Evolutionary conservation across 2,113 vertebrate genomes (phyloP).

Genomic region (Balaeniceps rex): DNA sequence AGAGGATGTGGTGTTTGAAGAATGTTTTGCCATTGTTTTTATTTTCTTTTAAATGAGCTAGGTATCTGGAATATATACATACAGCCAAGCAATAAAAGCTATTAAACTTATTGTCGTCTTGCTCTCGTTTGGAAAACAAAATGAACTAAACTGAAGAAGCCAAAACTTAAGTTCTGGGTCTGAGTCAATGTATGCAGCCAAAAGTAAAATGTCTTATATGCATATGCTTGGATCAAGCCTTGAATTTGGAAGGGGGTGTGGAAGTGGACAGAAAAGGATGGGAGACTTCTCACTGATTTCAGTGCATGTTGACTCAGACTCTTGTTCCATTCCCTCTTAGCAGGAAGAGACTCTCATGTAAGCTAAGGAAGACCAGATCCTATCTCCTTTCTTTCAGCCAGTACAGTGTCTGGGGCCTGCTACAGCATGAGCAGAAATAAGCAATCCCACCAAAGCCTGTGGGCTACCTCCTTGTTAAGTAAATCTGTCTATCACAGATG

Average conservation of each 20-base stretch:
- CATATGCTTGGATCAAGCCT: background rate
- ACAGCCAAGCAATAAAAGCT: background rate
- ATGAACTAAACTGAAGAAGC: background rate
- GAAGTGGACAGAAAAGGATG: background rate
- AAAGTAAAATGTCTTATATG: background rate
- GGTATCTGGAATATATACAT: background rate
- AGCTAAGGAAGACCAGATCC: background rate
- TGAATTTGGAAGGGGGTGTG: background rate
- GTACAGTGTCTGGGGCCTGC: background rate
- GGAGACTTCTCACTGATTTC: background rate
- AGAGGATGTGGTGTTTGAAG: background rate
- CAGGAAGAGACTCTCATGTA: background rate
- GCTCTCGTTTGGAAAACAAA: background rate
- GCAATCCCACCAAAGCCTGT: background rate
- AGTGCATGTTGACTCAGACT: background rate
- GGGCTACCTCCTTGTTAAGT: background rate
- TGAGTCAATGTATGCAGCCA: background rate
- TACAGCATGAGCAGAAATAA: background rate
- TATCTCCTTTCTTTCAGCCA: background rate
- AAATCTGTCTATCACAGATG: background rate
- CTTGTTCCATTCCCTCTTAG: background rate
- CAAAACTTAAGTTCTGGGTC: background rate
- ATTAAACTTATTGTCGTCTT: background rate
- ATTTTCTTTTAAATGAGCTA: background rate
- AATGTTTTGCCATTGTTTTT: background rate